A percentile compares a stretch with the other conserved stretches of the same genome.
Conservation (phyloP, 2,888 invertebrate species). For the Podotricha telesiphe region DNA sequence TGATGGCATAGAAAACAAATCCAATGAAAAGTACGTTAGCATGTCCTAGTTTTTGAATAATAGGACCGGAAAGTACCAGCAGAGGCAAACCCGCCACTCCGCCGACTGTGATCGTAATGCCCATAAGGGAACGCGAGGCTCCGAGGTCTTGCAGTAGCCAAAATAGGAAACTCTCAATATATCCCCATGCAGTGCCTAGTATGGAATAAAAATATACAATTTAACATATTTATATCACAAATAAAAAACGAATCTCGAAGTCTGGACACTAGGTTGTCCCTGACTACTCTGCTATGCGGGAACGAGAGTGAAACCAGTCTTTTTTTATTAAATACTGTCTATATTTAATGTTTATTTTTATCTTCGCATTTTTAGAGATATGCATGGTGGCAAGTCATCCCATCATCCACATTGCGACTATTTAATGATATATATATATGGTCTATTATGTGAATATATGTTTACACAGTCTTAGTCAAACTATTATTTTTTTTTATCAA, state of each 20-base stretch:
- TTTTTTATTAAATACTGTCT: no score
- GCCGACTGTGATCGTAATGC: constrained; percentile 90
- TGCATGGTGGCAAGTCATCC: no score
- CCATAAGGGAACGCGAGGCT: constrained; percentile 90
- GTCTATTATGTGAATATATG: no score
- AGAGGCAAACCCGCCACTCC: constrained; percentile 90
- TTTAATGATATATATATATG: no score
- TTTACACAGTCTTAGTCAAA: not conserved
- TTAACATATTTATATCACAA: not conserved
- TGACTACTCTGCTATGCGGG: no score
- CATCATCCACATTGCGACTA: no score
- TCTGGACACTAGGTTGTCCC: no score
- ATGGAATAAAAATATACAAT: constrained; percentile 36
- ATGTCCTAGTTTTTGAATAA: constrained; percentile 88
- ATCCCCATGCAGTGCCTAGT: constrained; percentile 91
- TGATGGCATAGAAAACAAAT: constrained; percentile 89
- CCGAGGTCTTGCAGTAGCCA: constrained; percentile 91
- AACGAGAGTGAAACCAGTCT: no score
- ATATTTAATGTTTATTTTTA: no score
- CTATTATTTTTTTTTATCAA: not conserved
- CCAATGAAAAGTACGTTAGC: constrained; percentile 91
- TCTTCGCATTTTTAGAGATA: no score
- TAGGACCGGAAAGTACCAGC: constrained; percentile 89
- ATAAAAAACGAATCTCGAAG: no score
- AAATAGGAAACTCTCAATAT: constrained; percentile 91